A percentile compares a stretch with the other conserved stretches of the same genome.
phyloP scores from a whole-genome alignment of 2,888 invertebrate genomes.

The Mycalesis mineus region DNA sequence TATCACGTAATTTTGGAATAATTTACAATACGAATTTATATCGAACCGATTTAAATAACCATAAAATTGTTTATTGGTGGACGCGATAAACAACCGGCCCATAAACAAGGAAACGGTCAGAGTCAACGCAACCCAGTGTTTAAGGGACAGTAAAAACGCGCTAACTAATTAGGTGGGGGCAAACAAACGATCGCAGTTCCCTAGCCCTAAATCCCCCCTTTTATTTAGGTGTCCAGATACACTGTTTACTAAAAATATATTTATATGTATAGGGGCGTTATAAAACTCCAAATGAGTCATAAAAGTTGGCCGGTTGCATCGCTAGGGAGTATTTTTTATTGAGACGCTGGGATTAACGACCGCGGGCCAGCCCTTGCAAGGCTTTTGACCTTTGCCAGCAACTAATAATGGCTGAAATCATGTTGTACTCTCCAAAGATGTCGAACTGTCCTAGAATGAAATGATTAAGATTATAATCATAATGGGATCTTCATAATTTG shows the following conservation, averaged over 20 bases:
- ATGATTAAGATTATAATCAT: neutral
- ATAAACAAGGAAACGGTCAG: slow-evolving; percentile 9
- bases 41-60: neutral
- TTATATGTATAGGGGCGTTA: slow-evolving; percentile 41
- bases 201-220: slow-evolving; percentile 17
- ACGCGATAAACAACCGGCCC: neutral
- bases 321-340: slow-evolving; percentile 60
- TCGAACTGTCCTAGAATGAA: neutral
- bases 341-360: slow-evolving; percentile 55
- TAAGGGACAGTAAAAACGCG: slow-evolving; percentile 23
- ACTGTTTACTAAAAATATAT: slow-evolving; percentile 35
- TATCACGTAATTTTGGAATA: neutral
- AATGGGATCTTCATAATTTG: neutral
- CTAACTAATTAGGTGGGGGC: slow-evolving; percentile 26
- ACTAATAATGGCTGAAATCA: slow-evolving; percentile 40
- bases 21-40: neutral
- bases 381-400: slow-evolving; percentile 59
- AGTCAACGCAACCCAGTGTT: slow-evolving; percentile 11
- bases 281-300: slow-evolving; percentile 57
- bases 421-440: neutral
- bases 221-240: slow-evolving; percentile 35
- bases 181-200: slow-evolving; percentile 22
- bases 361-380: slow-evolving; percentile 42
- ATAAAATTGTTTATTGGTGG: slow-evolving; percentile 1
- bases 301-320: slow-evolving; percentile 47